phyloP scores from a whole-genome alignment of 2,113 vertebrate genomes.

The Upupa epops region DNA sequence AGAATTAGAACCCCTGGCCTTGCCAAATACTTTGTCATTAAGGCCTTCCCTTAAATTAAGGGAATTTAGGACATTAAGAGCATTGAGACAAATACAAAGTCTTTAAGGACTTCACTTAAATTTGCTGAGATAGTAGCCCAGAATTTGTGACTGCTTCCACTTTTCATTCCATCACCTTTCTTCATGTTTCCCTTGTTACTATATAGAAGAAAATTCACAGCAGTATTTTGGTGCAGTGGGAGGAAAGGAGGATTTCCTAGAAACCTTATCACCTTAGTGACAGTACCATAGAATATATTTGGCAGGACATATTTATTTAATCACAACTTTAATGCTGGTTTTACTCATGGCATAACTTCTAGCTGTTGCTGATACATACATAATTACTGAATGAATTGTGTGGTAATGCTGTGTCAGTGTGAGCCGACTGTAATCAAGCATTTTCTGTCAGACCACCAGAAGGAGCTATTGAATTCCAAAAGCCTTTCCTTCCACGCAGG shows the following conservation, averaged over 20 bases:
- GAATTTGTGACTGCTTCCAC: background rate
- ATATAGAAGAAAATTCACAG: background rate
- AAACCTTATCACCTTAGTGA: background rate
- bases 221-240: background rate
- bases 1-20: background rate
- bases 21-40: background rate
- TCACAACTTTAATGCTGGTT: background rate
- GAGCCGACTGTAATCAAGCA: background rate
- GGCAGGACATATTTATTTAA: background rate
- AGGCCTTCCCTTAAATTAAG: too few relatives aligned
- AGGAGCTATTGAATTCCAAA: slow-evolving; percentile 53
- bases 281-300: background rate
- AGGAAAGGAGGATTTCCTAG: background rate
- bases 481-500: background rate
- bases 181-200: background rate
- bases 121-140: background rate
- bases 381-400: background rate
- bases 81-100: too few relatives aligned
- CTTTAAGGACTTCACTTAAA: background rate
- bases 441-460: slow-evolving; percentile 46
- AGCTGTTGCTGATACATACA: background rate
- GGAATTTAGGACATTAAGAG: too few relatives aligned
- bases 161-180: background rate
- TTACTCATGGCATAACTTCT: background rate
- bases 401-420: background rate